Conservation (phyloP, 1,140 invertebrate genomes). For the Latrodectus geometricus region DNA sequence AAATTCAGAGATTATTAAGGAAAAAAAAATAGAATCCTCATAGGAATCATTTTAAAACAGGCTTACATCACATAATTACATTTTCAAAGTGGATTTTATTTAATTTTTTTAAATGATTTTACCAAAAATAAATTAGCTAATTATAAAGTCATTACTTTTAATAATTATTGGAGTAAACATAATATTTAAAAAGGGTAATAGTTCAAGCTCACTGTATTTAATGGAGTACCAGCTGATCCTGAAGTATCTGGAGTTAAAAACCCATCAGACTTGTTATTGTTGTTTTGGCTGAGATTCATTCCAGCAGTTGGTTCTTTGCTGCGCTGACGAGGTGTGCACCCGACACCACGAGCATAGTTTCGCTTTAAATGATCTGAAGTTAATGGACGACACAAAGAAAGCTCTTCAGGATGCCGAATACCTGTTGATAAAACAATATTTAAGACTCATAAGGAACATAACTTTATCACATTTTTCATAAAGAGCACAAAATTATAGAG, state of each 20-base stretch:
- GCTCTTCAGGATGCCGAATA: constrained; percentile 96
- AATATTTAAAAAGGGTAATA: neutral
- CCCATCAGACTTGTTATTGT: constrained; percentile 56
- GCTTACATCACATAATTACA: too few species aligned
- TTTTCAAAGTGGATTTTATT: too few species aligned
- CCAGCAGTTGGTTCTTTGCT: constrained; percentile 61
- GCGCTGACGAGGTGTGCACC: constrained; percentile 64
- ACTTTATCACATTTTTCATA: too few species aligned
- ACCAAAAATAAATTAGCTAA: too few species aligned
- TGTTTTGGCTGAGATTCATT: constrained; percentile 54
- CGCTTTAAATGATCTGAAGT: constrained; percentile 86
- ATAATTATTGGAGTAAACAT: neutral
- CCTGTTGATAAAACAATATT: constrained; percentile 72
- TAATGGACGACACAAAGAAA: constrained; percentile 93
- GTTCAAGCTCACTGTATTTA: constrained; percentile 44
- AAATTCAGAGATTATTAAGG: too few species aligned
- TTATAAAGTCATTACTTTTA: too few species aligned
- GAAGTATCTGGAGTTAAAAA: constrained; percentile 51
- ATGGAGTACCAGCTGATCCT: constrained; percentile 42
- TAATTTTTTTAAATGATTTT: too few species aligned
- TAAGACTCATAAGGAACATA: neutral
- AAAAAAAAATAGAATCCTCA: too few species aligned
- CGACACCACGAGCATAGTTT: constrained; percentile 74
- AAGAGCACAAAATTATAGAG: too few species aligned
- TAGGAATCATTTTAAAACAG: too few species aligned